Evolutionary conservation across 1,140 invertebrate species (phyloP).

Genomic region (Dinoponera quadriceps): DNA sequence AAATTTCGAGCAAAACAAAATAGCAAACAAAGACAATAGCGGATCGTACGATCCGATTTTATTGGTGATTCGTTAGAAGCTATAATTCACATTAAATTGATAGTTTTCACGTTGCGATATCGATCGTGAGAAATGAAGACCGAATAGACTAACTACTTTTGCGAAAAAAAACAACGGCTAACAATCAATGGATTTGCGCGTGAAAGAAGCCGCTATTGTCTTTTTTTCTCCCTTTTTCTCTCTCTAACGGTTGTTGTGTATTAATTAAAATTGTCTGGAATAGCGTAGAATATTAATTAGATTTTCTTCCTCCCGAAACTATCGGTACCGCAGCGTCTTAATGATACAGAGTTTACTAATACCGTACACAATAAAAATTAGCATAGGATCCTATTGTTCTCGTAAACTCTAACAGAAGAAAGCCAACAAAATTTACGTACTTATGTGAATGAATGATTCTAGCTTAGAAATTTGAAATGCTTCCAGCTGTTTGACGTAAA

Average conservation of each 20-base stretch:
- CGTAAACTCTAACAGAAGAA: not conserved
- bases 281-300: slow-evolving; percentile 43
- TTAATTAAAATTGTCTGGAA: slow-evolving; percentile 53
- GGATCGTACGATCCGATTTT: not conserved
- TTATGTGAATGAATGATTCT: slow-evolving; percentile 5
- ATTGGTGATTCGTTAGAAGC: not conserved
- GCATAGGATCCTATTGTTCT: slow-evolving; percentile 38
- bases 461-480: slow-evolving; percentile 10
- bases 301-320: slow-evolving; percentile 27
- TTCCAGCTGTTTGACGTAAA: not conserved
- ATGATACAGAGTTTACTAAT: slow-evolving; percentile 14
- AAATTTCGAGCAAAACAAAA: not conserved
- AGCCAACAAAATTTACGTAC: not conserved
- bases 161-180: slow-evolving; percentile 3
- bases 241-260: not conserved
- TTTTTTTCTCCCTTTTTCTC: not conserved
- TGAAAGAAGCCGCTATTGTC: slow-evolving; percentile 26
- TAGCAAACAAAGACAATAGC: too few relatives aligned
- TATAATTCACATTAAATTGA: not conserved
- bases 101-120: slow-evolving; percentile 9
- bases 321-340: slow-evolving; percentile 28
- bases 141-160: not conserved
- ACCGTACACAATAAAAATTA: slow-evolving; percentile 38
- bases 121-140: slow-evolving; percentile 16
- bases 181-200: slow-evolving; percentile 25